phyloP scores from a whole-genome alignment of 2,113 vertebrate genomes.

The Epinephelus cyanopodus region DNA sequence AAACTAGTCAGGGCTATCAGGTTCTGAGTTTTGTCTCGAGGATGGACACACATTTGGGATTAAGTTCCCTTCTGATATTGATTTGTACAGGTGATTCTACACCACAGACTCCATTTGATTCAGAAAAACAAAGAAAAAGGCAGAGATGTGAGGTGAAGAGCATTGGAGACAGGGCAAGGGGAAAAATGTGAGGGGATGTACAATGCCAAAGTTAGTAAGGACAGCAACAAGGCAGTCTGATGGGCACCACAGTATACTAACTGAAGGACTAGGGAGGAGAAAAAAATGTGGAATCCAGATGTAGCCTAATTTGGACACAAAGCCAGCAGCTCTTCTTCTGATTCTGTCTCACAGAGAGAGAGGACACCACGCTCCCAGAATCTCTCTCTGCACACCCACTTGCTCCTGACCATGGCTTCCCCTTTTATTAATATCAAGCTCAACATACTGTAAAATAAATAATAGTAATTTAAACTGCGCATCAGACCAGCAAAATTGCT shows the following conservation, averaged over 20 bases:
- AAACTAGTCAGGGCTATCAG: not conserved
- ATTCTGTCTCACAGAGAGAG: constrained; percentile 42
- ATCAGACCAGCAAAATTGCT: constrained; percentile 35
- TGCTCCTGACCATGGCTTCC: constrained; percentile 30
- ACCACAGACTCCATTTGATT: not conserved
- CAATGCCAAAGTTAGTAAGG: not conserved
- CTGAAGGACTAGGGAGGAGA: not conserved
- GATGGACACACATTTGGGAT: not conserved
- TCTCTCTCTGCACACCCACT: constrained; percentile 11
- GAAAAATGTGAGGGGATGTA: not conserved
- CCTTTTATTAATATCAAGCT: constrained; percentile 27
- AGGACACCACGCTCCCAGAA: constrained; percentile 7
- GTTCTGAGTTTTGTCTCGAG: not conserved
- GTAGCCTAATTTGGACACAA: constrained; percentile 70
- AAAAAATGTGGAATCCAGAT: constrained; percentile 46
- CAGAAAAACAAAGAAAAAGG: not conserved
- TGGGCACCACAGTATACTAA: not conserved
- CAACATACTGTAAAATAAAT: constrained; percentile 39
- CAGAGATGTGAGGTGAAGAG: not conserved
- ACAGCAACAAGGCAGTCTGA: not conserved
- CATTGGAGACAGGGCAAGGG: not conserved
- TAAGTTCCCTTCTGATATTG: not conserved
- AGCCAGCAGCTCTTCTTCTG: constrained; percentile 22
- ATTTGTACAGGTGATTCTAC: not conserved
- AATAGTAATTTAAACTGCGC: constrained; percentile 32